Evolutionary conservation across 2,113 vertebrate genomes (phyloP).

Genomic region (Eira barbara): DNA sequence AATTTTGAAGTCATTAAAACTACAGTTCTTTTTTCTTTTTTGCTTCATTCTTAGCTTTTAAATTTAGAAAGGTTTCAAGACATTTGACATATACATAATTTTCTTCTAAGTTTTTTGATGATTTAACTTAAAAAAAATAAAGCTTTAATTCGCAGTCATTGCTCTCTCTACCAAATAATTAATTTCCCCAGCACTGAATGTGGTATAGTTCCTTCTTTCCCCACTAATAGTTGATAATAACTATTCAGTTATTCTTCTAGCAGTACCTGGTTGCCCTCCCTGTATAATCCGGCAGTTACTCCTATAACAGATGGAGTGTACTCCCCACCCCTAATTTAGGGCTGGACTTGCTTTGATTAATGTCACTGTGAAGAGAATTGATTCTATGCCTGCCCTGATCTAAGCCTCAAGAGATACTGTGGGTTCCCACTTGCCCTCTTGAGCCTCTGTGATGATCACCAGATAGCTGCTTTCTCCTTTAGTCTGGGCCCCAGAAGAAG

Average conservation of each 20-base stretch:
- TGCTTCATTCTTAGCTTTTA: background rate
- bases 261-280: background rate
- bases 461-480: background rate
- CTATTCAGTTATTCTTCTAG: background rate
- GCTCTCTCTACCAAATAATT: background rate
- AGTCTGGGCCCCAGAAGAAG: background rate
- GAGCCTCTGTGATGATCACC: background rate
- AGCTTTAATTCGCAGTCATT: slow-evolving; percentile 6
- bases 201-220: background rate
- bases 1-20: background rate
- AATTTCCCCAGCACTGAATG: background rate
- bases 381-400: background rate
- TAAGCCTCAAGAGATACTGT: background rate
- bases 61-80: background rate
- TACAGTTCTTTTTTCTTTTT: background rate
- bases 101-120: background rate
- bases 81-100: background rate
- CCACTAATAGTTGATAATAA: background rate
- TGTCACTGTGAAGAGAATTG: background rate
- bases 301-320: background rate
- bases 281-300: background rate
- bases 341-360: background rate
- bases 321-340: background rate
- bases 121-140: background rate
- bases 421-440: background rate